These are phyloP conservation scores for Psylliodes chrysocephalus DNA, from an alignment of 2,888 invertebrate genomes.

Conservation along the genomic window DNA sequence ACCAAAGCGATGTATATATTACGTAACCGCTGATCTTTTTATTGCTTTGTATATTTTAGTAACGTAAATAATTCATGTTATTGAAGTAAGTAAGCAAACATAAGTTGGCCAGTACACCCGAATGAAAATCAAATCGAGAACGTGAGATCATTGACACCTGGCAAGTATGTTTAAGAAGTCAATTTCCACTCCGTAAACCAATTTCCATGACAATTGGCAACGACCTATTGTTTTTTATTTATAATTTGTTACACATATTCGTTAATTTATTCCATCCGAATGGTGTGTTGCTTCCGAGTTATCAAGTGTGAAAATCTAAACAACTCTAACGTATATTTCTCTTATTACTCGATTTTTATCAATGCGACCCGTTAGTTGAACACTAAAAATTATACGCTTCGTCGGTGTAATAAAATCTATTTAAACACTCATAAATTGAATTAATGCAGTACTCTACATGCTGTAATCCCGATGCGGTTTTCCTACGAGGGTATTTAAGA, in stretches of 20 bases:
- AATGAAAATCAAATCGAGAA: background rate
- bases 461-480: background rate
- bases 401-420: conserved; percentile 43
- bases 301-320: conserved; percentile 45
- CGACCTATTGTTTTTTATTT: conserved; percentile 42
- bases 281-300: conserved; percentile 45
- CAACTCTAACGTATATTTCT: conserved; percentile 40
- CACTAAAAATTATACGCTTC: conserved; percentile 45
- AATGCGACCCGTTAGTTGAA: conserved; percentile 35
- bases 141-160: conserved; percentile 7
- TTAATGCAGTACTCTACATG: conserved; percentile 28
- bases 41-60: too few species aligned
- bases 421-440: conserved; percentile 44
- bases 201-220: conserved; percentile 33
- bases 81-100: too few species aligned
- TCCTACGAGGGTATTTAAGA: conserved; percentile 1
- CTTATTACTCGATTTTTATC: conserved; percentile 41
- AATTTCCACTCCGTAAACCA: conserved; percentile 43
- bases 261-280: conserved; percentile 48
- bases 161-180: conserved; percentile 4
- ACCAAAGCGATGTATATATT: too few species aligned
- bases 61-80: too few species aligned
- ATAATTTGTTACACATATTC: conserved; percentile 49
- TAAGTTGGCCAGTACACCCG: too few species aligned
- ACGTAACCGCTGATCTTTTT: too few species aligned